These are phyloP conservation scores for Peromyscus aztecus DNA, from an alignment of 2,797 vertebrate species.

Conservation along the genomic window DNA sequence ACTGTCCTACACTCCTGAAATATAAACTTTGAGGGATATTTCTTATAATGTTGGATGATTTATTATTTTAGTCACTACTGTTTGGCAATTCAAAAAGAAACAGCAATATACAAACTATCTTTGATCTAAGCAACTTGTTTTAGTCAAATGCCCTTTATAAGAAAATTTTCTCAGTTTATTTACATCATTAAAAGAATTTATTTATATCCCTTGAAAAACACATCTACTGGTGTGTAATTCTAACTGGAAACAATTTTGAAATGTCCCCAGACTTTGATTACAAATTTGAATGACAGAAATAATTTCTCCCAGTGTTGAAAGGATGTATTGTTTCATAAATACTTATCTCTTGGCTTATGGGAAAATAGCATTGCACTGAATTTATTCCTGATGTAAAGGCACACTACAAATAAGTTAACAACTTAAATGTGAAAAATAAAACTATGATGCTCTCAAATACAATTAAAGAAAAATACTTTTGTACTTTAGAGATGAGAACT, in stretches of 20 bases:
- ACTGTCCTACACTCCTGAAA: constrained; percentile 76
- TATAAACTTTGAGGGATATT: constrained; percentile 76
- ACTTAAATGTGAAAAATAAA: not conserved
- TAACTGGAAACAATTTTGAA: not conserved
- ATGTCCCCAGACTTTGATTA: not conserved
- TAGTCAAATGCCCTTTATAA: not conserved
- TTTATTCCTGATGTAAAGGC: not conserved
- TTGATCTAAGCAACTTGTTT: not conserved
- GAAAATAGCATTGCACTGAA: not conserved
- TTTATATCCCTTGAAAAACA: not conserved
- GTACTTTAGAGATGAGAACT: not conserved
- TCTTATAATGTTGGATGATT: constrained; percentile 69
- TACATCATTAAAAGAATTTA: not conserved
- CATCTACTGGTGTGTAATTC: not conserved
- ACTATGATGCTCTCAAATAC: not conserved
- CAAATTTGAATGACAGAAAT: not conserved
- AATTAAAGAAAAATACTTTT: constrained; percentile 45
- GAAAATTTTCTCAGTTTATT: not conserved
- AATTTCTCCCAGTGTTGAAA: not conserved
- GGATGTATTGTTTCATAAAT: not conserved
- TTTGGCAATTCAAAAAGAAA: constrained; percentile 83
- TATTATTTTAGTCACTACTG: not conserved
- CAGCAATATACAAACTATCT: constrained; percentile 77
- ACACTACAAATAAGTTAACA: not conserved
- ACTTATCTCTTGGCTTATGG: not conserved